These are phyloP conservation scores for Gymnothorax javanicus DNA, from an alignment of 2,797 vertebrate species.

Conservation along the genomic window DNA sequence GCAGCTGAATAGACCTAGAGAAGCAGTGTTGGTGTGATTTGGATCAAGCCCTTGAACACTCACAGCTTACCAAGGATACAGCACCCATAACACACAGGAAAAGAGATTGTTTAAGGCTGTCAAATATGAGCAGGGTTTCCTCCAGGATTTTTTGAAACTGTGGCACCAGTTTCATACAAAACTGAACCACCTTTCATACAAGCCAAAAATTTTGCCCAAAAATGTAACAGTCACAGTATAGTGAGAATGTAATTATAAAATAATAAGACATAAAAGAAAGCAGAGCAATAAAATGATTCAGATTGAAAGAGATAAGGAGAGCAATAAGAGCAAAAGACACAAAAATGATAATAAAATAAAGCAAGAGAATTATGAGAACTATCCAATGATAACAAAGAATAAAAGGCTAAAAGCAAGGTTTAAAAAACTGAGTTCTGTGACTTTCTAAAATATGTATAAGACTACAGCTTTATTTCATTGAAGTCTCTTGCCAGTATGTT, in stretches of 20 bases:
- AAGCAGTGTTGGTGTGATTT: neutral
- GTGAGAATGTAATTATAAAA: neutral
- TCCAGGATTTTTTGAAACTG: too few relatives aligned
- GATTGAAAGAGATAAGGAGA: neutral
- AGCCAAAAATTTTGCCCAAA: neutral
- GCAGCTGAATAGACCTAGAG: constrained; percentile 17
- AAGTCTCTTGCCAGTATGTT: too few relatives aligned
- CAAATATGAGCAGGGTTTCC: neutral
- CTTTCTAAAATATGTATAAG: too few relatives aligned
- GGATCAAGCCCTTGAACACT: neutral
- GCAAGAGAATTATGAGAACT: neutral
- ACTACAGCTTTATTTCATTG: too few relatives aligned
- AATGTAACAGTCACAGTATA: neutral
- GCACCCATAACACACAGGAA: neutral
- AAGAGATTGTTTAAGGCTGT: neutral
- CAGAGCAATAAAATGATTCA: neutral
- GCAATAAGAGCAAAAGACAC: neutral
- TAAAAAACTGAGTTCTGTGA: neutral
- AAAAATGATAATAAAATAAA: neutral
- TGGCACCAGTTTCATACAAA: too few relatives aligned
- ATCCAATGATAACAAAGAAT: neutral
- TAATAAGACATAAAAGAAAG: neutral
- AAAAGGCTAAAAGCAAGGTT: neutral
- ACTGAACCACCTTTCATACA: too few relatives aligned
- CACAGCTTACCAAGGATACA: neutral